Evolutionary conservation across 2,797 vertebrate genomes (phyloP).

Genomic region (Myotis findleyi): DNA sequence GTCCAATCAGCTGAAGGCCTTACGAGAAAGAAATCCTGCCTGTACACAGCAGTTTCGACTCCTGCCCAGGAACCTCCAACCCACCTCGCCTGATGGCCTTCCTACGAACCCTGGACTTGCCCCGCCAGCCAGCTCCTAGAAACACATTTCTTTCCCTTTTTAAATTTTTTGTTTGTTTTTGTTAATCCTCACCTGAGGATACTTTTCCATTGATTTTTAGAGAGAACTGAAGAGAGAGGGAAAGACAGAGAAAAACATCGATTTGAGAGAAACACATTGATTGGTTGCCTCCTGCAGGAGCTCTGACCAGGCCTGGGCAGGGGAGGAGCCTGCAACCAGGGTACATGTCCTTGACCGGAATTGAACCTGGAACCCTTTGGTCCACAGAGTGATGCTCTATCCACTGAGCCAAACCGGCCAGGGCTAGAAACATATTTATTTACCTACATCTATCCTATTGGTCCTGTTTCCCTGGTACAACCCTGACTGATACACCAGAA

Average conservation of each 20-base stretch:
- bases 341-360: too few relatives aligned
- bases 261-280: not conserved
- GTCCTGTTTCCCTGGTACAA: not conserved
- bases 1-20: not conserved
- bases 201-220: not conserved
- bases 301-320: too few relatives aligned
- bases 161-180: too few relatives aligned
- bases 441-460: not conserved
- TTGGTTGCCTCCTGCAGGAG: too few relatives aligned
- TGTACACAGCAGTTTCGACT: not conserved
- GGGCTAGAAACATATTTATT: not conserved
- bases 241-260: not conserved
- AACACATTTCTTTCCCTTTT: not conserved
- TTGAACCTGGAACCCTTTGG: too few relatives aligned
- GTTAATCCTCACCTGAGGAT: not conserved
- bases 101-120: not conserved
- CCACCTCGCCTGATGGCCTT: too few relatives aligned
- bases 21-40: not conserved
- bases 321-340: too few relatives aligned
- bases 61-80: not conserved
- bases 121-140: not conserved
- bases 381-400: too few relatives aligned
- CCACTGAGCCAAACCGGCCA: not conserved
- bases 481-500: not conserved
- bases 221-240: not conserved